These are phyloP conservation scores for Rhabdomys dilectus DNA, from an alignment of 2,113 vertebrate genomes.

Conservation along the genomic window DNA sequence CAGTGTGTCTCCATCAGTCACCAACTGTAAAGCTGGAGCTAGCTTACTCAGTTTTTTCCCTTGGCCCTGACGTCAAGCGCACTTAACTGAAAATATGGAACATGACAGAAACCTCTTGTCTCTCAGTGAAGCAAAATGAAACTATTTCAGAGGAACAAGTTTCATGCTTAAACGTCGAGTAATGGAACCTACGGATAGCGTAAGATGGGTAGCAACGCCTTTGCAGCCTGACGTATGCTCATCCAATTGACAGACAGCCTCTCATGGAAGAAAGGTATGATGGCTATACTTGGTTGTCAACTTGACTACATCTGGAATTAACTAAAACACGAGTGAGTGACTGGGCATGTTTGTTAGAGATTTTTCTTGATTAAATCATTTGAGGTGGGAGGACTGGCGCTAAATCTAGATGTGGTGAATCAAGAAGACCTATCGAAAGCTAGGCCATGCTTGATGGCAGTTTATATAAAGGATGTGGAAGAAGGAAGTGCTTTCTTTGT, in stretches of 20 bases:
- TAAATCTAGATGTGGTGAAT: neutral
- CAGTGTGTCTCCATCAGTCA: rapidly evolving
- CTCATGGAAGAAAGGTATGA: neutral
- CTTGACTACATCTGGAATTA: neutral
- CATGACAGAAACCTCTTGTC: neutral
- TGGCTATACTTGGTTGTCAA: neutral
- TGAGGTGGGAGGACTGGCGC: neutral
- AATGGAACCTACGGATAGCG: neutral
- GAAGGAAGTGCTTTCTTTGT: neutral
- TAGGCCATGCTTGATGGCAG: neutral
- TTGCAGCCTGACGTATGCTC: neutral
- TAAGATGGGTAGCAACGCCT: rapidly evolving
- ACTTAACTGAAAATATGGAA: slow-evolving; percentile 5
- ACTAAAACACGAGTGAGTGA: neutral
- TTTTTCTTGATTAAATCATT: neutral
- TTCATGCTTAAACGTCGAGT: neutral
- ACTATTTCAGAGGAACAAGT: neutral
- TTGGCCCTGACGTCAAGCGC: neutral
- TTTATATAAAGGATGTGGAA: neutral
- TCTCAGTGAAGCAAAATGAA: neutral
- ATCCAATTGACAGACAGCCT: neutral
- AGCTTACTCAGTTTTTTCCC: neutral
- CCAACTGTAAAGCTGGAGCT: neutral
- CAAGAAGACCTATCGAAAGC: neutral
- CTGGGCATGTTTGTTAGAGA: neutral